Base-by-base conservation (phyloP, 1,140 invertebrate genomes). In the Xylocopa sonorina region DNA sequence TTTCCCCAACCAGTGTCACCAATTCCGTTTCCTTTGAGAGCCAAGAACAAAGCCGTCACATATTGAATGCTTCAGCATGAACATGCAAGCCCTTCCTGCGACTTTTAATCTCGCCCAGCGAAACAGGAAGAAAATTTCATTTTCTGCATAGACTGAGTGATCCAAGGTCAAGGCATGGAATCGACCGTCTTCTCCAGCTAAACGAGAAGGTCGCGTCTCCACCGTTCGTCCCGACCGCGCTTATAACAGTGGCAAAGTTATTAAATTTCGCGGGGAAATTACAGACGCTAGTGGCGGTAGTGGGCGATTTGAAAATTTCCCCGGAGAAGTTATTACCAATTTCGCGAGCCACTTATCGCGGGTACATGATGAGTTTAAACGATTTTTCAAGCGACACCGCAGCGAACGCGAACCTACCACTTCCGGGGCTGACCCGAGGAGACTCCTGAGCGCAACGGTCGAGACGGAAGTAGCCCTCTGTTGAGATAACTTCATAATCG, bases 241-340 rank as follows among this genome's bases (percentile, higher is more conserved):
- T 66, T 32, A 41, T 41, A 43, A 38, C 46, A 2, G 7, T 10
- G 21, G 50, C 46, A 69, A 69, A 69, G 57, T 77, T 71, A 77
- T 77, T 69, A 69, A 71, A 71, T 50, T 58, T 34, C 48, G 60
- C 34, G 32, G 34, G n/a, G 72, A 48, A 64, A 63, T 51, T 53
- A 50, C 43, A 34, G 16, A 34, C 21, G 14, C 9, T 27, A 18
- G 2, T 5, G 5, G 43, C 50, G 18, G 32, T 58, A 46, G 18
- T 41, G 5, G 21, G 6, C 63, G 53, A 68, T 34, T 63, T 1
- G 51, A 21, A 77, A 77, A 69, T 58, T 58, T 68, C 50, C 27
- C 16, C 38, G 16, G n/a, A 46, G 63, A 34, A 46, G 41, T 77
- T 77, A 48, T 77, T 68, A 14, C 53, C 43, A 58, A 76, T 66